A percentile compares a stretch with the other conserved stretches of the same genome.
These are phyloP conservation scores for Drosophila insularis DNA, from an alignment of 1,140 invertebrate species.

Conservation along the genomic window DNA sequence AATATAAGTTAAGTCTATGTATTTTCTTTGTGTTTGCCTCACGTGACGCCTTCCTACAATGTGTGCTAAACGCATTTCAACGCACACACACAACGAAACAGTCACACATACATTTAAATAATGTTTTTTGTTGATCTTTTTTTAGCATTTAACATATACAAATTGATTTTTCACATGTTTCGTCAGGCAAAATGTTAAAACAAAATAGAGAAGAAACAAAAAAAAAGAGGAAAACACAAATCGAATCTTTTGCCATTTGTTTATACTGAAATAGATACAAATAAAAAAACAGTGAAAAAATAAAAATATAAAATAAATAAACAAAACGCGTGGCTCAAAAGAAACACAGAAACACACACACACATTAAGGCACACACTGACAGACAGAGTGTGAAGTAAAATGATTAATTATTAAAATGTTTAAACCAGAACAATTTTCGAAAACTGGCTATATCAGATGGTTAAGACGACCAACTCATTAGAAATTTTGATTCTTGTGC, in stretches of 20 bases:
- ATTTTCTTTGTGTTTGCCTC: conserved; percentile 5
- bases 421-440: conserved; percentile 34
- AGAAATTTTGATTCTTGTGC: conserved; percentile 6
- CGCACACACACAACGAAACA: conserved; percentile 10
- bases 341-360: conserved; percentile 25
- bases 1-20: conserved; percentile 11
- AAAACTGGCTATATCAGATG: conserved; percentile 40
- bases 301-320: conserved; percentile 20
- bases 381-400: conserved; percentile 3
- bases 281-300: conserved; percentile 17
- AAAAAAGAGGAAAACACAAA: conserved; percentile 4
- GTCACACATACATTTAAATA: not conserved
- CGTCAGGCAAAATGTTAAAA: conserved; percentile 55
- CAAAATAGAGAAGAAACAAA: conserved; percentile 20
- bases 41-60: conserved; percentile 31
- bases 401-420: conserved; percentile 54
- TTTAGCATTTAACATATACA: conserved; percentile 48
- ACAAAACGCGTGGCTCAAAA: conserved; percentile 42
- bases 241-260: conserved; percentile 48
- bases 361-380: conserved; percentile 5
- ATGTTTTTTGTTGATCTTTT: conserved; percentile 11
- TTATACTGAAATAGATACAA: conserved; percentile 49
- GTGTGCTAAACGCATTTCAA: conserved; percentile 26
- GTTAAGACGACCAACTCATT: conserved; percentile 3
- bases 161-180: conserved; percentile 73